Evolutionary conservation across 2,113 vertebrate genomes (phyloP), one percentile per base, ranked within the genome.

Genomic region (Myocastor coypus): DNA sequence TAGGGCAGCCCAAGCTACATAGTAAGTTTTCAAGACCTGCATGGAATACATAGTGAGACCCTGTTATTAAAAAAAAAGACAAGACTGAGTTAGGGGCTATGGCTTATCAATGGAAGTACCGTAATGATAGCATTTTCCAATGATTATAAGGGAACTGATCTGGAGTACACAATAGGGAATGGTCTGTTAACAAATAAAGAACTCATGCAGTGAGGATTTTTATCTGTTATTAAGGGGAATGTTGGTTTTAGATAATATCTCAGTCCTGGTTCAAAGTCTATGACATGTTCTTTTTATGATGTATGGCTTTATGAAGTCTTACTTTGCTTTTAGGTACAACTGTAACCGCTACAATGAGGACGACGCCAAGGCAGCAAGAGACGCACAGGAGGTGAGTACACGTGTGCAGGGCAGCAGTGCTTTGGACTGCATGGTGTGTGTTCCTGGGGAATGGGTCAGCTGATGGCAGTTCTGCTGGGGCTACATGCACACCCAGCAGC

Each of bases 281-380:
- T 87, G n/a, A 10, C 63, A 71, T 83, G 24, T 92, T 94, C 28
- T 92, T 87, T 92, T 92, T 32, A 30, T 89, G 78, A 46, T 57
- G 57, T 71, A 37, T 90, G 88, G 59, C 87, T 97, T 94, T 97
- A 68, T 97, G 92, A 92, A 95, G 85, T 98, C 6, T 98, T 92
- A 64, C 61, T 97, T 96, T 17, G 73, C 64, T 98, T 98, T 87
- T 97, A 99, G 99, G 99, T 99, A 99, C 99, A 99, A 99, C 98
- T 99, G 99, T 98, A 99, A 99, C 98, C 99, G 99, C 97, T 99
- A 99, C 98, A 99, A 99, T 96, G 99, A 99, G 98, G 99, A 99
- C 97, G 99, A 99, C 98, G 99, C 99, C 96, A 99, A 99, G 98
- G 99, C 99, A 97, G 99, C 99, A 91, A 99, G 99, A 98, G 99